Base-by-base conservation (phyloP, 2,113 vertebrate species). In the Zosterops lateralis region DNA sequence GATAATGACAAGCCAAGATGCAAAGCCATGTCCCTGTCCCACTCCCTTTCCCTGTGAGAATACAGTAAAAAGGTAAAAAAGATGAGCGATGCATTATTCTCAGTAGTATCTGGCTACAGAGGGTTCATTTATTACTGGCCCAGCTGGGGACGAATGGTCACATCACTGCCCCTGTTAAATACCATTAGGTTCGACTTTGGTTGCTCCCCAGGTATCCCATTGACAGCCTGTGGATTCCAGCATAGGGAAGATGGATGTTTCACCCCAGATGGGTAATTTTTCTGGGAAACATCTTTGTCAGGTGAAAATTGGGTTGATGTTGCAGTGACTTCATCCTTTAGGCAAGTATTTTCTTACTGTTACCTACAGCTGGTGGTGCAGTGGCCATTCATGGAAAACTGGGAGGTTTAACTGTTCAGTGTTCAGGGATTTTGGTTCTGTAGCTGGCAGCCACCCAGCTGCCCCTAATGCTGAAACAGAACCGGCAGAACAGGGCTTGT, bases 131-230 rank as follows among this genome's bases (percentile, higher is more conserved):
- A 34, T 61, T 82, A 24, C n/a, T 53, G 56, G 21, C 20, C 7
- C 10, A 32, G 2, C 51, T 26, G 6, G 9, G n/a, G 12, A 18
- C 0, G 5, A 28, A 25, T 1, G 0, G 13, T 53, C 26, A 24
- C 31, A 34, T 38, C 42, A 16, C 16, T 56, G 22, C 32, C 18
- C 8, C 15, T 13, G 17, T 56, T 61, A 66, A 70, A 74, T 66
- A 13, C 28, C 3, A 0, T 50, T 45, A 38, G 26, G 14, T 48
- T 88, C 6, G 1, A 14, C 24, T 78, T 85, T 16, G 24, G 28
- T 85, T 84, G 61, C 4, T 14, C 10, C 17, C 9, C 31, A 12
- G 4, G 19, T 56, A 64, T 51, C 40, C 17, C 9, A 3, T 1
- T 61, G n/a, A 68, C 77, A 84, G 34, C 12, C 26, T 53, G 14